phyloP scores from a whole-genome alignment of 2,113 vertebrate species.

The Cercopithecus mona region DNA sequence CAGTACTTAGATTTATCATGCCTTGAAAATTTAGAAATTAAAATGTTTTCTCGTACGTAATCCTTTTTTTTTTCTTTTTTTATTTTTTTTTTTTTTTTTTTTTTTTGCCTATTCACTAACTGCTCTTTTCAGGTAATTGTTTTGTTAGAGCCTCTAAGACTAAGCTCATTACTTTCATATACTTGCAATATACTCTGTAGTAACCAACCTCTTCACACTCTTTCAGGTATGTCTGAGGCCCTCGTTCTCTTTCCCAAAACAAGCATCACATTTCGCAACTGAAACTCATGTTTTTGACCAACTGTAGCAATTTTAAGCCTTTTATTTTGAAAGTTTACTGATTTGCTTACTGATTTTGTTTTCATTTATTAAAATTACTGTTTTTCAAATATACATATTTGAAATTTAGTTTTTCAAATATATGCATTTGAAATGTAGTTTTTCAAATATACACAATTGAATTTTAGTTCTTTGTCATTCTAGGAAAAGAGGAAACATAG shows the following conservation, averaged over 20 bases:
- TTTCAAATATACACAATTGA: background rate
- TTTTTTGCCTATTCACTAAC: background rate
- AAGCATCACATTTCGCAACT: background rate
- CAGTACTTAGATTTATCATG: too few relatives aligned
- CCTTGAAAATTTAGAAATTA: too few relatives aligned
- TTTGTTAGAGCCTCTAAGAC: background rate
- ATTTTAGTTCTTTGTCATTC: background rate
- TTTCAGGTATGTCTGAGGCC: background rate
- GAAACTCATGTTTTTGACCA: background rate
- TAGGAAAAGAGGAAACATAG: background rate
- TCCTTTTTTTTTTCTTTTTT: background rate
- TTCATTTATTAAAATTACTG: background rate
- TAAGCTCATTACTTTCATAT: background rate
- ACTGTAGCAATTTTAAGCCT: background rate
- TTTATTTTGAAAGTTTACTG: background rate
- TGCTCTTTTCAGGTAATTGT: background rate
- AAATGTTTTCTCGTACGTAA: background rate
- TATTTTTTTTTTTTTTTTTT: fast-evolving
- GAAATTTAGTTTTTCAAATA: background rate
- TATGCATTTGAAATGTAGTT: background rate
- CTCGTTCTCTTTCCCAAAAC: background rate
- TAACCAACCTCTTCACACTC: background rate
- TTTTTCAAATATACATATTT: background rate
- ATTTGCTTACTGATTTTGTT: background rate
- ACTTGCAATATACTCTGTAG: background rate